Conservation (phyloP, 2,797 vertebrate species). For the Spondyliosoma cantharus region DNA sequence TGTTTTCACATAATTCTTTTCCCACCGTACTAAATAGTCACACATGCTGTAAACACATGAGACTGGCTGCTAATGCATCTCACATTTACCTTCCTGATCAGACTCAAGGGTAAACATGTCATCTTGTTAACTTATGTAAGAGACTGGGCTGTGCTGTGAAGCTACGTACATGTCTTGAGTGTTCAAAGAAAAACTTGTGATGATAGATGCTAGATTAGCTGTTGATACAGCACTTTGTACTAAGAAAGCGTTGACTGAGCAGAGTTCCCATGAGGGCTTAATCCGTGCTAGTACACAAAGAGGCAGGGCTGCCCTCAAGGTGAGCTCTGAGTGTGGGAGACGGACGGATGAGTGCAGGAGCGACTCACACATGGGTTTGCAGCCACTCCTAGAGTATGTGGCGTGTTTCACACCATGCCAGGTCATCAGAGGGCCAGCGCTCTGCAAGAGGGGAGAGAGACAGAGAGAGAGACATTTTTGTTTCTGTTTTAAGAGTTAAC, state of each 20-base stretch:
- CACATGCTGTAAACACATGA: background rate
- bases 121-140: background rate
- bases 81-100: constrained; percentile 3
- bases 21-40: background rate
- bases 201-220: constrained; percentile 31
- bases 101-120: background rate
- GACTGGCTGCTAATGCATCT: background rate
- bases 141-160: background rate
- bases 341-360: constrained; percentile 16
- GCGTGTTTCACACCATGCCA: constrained; percentile 47
- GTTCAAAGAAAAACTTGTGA: constrained; percentile 9
- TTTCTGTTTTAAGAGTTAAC: background rate
- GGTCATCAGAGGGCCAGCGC: constrained; percentile 66
- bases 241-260: constrained; percentile 48
- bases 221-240: constrained; percentile 21
- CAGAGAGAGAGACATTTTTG: background rate
- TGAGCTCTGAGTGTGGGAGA: constrained; percentile 40
- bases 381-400: constrained; percentile 38
- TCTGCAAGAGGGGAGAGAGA: background rate
- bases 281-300: constrained; percentile 47
- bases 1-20: background rate
- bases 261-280: constrained; percentile 39
- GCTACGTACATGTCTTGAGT: background rate
- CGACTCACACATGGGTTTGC: constrained; percentile 27
- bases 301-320: constrained; percentile 36